Percentiles rank a stretch among this genome's conserved stretches.
These are phyloP conservation scores for Heliconius nattereri DNA, from an alignment of 1,140 invertebrate species.

Conservation along the genomic window DNA sequence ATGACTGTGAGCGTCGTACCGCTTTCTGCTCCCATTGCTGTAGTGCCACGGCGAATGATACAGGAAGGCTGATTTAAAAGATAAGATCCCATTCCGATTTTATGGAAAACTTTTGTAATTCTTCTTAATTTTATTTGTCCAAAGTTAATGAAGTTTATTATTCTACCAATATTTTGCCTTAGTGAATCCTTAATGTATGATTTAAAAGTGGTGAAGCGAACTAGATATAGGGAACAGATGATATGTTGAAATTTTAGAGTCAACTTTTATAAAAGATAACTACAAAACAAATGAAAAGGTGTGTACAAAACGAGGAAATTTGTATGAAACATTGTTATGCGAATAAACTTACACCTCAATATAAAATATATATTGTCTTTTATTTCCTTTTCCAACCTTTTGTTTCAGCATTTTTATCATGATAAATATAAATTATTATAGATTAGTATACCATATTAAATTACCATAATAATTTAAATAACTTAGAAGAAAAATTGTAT, in stretches of 20 bases:
- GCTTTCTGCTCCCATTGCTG: slow-evolving; percentile 34
- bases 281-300: slow-evolving; percentile 79
- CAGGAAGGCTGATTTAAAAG: slow-evolving; percentile 67
- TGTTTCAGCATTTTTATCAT: background rate
- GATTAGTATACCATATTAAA: background rate
- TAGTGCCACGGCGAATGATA: slow-evolving; percentile 59
- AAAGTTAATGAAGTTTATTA: slow-evolving; percentile 51
- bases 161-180: slow-evolving; percentile 72
- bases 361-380: slow-evolving; percentile 75
- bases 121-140: slow-evolving; percentile 62
- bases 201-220: slow-evolving; percentile 78
- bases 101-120: slow-evolving; percentile 65
- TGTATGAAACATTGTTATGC: slow-evolving; percentile 81
- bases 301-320: slow-evolving; percentile 81
- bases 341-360: slow-evolving; percentile 81
- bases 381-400: slow-evolving; percentile 49
- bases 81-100: slow-evolving; percentile 74
- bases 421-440: background rate
- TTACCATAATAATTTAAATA: too few species aligned
- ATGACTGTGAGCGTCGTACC: background rate
- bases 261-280: slow-evolving; percentile 80
- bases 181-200: slow-evolving; percentile 68
- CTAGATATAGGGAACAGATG: slow-evolving; percentile 80
- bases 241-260: slow-evolving; percentile 81
- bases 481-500: too few species aligned